Evolutionary conservation across 2,888 invertebrate genomes (phyloP), one percentile per base, ranked within the genome.

Genomic region (Gerris lacustris): DNA sequence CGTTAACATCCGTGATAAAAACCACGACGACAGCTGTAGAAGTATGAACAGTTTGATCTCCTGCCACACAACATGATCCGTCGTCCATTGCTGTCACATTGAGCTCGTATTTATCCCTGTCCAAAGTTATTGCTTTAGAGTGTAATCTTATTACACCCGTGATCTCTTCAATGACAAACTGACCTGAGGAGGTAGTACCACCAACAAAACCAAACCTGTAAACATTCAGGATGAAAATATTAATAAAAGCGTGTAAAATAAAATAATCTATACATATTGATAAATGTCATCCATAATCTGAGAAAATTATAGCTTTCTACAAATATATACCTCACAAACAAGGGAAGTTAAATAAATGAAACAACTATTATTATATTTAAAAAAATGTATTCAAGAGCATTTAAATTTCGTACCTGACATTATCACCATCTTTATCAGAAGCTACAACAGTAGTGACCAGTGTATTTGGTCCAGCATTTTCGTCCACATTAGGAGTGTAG

Each of bases 71-170:
- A 80, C 98, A 99, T 1, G 94, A 91, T 0, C 98, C 98, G 80
- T 99, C 98, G 79, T 99, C 99, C 83, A 93, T 88, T 4, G 98
- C 98, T 0, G 96, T 96, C 7, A 99, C 96, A 80, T 97, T 98
- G 72, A 99, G 82, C 79, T 94, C 94, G 79, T 97, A 97, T 80
- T 96, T 96, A 80, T 96, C 95, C 74, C 92, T 86, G 79, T 95
- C 95, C 75, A 96, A 82, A 0, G 91, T 87, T 75, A 95, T 95
- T 7, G 89, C 87, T 79, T 93, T 92, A 76, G 88, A 90, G 78
- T 93, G 93, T 70, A 96, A 82, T 73, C 95, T 88, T 76, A 95
- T 96, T 45, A 95, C 95, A 76, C 94, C 95, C 67, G 95, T 96
- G 74, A 94, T 94, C 81, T 95, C 94, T 82, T 96, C 95, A 75